Base-by-base conservation (phyloP, 2,888 invertebrate genomes). In the Phortica magna region DNA sequence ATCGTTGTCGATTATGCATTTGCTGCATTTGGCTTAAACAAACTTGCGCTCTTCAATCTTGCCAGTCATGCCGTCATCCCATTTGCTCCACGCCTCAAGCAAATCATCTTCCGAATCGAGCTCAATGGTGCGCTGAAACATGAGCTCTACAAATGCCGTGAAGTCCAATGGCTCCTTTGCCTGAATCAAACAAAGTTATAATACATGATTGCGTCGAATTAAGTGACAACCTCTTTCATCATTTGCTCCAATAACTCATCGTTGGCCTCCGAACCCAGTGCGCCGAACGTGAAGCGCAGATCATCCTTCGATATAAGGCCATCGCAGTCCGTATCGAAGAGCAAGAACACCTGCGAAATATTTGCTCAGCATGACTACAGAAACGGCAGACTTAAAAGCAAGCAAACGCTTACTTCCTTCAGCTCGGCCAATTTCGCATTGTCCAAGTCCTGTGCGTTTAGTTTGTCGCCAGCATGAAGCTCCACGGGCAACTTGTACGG, bases 291-390 rank as follows among this genome's bases (percentile, higher is more conserved):
- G 42, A 93, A 94, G 12, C 94, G 93, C 76, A 95, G 92, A 88
- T 95, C 95, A 76, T 93, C 93, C 83, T 93, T 93, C 83, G 94
- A 94, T 79, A 95, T 94, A 83, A 93, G 93, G 0, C 95, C 95
- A 84, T 95, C 95, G 39, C 94, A 93, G 81, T 95, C 93, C 88
- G 94, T 90, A 83, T 95, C 95, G 80, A 95, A 94, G 5, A 95
- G 92, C 64, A 94, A 91, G 86, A 95, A 95, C 1, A 94, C 94
- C 95, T 95, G 87, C 6, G 57, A 75, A 6, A 2, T 55, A 10
- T 14, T 74, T 22, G 87, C 19, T 75, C 31, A 76, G 61, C 19
- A 43, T 41, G 7, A 17, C 70, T 73, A 72, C 43, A 31, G 1
- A 61, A 72, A 64, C 19, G 7, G 7, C 7, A 39, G 10, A 7